These are phyloP conservation scores for Hyposmocoma kahamanoa DNA, from an alignment of 1,140 invertebrate species.

Conservation along the genomic window DNA sequence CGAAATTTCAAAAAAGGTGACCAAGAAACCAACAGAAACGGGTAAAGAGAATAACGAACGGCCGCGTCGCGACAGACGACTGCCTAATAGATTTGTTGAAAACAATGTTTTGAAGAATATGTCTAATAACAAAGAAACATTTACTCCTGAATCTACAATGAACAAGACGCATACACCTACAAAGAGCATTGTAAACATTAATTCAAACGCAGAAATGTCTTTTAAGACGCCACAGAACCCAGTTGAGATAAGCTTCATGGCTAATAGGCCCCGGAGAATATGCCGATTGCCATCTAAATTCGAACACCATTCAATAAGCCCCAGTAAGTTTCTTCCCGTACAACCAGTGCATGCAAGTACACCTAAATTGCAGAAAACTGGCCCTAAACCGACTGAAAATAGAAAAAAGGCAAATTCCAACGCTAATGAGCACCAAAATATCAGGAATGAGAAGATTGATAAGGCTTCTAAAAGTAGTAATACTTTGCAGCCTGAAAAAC, in stretches of 20 bases:
- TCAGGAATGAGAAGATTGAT: too few relatives aligned
- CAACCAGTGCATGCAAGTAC: constrained; percentile 51
- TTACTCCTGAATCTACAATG: neutral
- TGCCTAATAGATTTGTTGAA: constrained; percentile 39
- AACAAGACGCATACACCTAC: neutral
- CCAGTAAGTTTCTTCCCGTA: constrained; percentile 42
- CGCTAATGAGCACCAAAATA: too few relatives aligned
- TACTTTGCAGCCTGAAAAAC: too few relatives aligned
- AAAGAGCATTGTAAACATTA: constrained; percentile 4
- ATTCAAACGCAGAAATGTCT: constrained; percentile 12
- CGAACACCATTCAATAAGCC: constrained; percentile 45
- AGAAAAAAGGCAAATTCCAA: neutral
- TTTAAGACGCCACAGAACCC: constrained; percentile 25
- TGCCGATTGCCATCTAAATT: constrained; percentile 46
- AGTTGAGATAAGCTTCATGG: constrained; percentile 27
- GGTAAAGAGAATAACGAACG: constrained; percentile 11
- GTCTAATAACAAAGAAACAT: constrained; percentile 22
- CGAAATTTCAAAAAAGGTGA: constrained; percentile 13
- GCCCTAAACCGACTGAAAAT: neutral
- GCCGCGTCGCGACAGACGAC: constrained; percentile 32
- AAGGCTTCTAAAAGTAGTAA: too few relatives aligned
- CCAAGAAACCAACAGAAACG: constrained; percentile 11
- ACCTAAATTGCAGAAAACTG: constrained; percentile 24
- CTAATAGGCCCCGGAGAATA: constrained; percentile 42
- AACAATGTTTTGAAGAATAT: constrained; percentile 27